These are phyloP conservation scores for Ophioninae sp. DNA, from an alignment of 2,888 invertebrate species.

Conservation along the genomic window DNA sequence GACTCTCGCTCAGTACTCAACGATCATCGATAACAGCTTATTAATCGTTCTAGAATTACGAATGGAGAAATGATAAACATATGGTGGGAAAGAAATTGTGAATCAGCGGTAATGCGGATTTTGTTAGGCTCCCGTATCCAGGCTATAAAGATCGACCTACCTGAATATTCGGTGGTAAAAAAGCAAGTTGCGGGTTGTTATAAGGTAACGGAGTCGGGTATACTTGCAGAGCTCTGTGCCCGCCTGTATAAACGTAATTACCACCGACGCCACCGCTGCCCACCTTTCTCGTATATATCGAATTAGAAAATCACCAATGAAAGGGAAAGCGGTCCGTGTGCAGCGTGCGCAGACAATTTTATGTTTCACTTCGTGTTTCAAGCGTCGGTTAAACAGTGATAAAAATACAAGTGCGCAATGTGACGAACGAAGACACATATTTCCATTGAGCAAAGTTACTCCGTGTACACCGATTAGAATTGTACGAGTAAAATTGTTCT, in stretches of 20 bases:
- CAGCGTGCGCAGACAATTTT: slow-evolving; percentile 74
- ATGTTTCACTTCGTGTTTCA: slow-evolving; percentile 15
- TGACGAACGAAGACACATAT: slow-evolving; percentile 28
- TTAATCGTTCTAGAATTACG: neutral
- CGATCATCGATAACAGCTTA: neutral
- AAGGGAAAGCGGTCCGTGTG: slow-evolving; percentile 72
- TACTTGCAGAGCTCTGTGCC: slow-evolving; percentile 79
- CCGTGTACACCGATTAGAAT: slow-evolving; percentile 31
- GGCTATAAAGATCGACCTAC: slow-evolving; percentile 66
- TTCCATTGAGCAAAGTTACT: slow-evolving; percentile 18
- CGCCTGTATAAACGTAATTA: slow-evolving; percentile 78
- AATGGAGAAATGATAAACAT: neutral
- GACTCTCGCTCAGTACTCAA: neutral
- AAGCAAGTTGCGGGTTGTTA: slow-evolving; percentile 80
- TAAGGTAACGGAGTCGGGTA: slow-evolving; percentile 80
- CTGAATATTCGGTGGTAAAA: slow-evolving; percentile 80
- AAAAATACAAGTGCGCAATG: slow-evolving; percentile 35
- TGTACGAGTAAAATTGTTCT: slow-evolving; percentile 39
- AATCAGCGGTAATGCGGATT: neutral
- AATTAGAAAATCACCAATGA: slow-evolving; percentile 23
- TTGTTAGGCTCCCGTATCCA: neutral
- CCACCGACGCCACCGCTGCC: slow-evolving; percentile 76
- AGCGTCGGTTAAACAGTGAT: slow-evolving; percentile 24
- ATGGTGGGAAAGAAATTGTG: neutral
- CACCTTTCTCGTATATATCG: slow-evolving; percentile 70